phyloP scores from a whole-genome alignment of 1,140 invertebrate genomes.

The Meloidogyne hapla region DNA sequence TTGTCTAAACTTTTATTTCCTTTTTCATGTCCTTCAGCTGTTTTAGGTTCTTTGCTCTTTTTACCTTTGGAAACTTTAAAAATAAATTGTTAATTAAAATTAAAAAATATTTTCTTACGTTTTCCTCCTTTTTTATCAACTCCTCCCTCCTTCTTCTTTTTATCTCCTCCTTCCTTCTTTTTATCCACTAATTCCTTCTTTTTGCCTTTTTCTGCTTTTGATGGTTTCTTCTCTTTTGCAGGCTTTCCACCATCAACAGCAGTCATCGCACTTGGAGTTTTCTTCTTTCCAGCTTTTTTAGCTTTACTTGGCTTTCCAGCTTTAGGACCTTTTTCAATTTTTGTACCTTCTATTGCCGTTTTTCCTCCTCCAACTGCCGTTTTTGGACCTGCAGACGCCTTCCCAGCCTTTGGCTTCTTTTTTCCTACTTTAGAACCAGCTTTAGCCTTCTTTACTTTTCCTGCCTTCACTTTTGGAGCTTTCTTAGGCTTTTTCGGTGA shows the following conservation, averaged over 20 bases:
- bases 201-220: neutral
- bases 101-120: neutral
- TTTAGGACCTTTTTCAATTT: constrained; percentile 1
- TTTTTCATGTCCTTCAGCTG: neutral
- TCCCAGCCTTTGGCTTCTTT: neutral
- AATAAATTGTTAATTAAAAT: neutral
- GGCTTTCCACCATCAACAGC: neutral
- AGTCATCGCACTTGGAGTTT: neutral
- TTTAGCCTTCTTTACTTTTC: neutral
- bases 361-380: neutral
- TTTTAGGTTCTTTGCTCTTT: neutral
- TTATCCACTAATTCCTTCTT: neutral
- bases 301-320: neutral
- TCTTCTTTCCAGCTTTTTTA: neutral
- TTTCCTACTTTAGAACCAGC: neutral
- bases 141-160: constrained; percentile 6
- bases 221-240: neutral
- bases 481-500: constrained; percentile 12
- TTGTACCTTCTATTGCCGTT: constrained; percentile 14
- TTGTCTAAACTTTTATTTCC: neutral
- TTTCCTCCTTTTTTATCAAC: neutral
- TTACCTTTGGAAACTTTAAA: neutral
- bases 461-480: constrained; percentile 3
- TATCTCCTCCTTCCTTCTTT: neutral
- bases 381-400: neutral